Conservation (phyloP, 1,140 invertebrate genomes). For the Apis mellifera region DNA sequence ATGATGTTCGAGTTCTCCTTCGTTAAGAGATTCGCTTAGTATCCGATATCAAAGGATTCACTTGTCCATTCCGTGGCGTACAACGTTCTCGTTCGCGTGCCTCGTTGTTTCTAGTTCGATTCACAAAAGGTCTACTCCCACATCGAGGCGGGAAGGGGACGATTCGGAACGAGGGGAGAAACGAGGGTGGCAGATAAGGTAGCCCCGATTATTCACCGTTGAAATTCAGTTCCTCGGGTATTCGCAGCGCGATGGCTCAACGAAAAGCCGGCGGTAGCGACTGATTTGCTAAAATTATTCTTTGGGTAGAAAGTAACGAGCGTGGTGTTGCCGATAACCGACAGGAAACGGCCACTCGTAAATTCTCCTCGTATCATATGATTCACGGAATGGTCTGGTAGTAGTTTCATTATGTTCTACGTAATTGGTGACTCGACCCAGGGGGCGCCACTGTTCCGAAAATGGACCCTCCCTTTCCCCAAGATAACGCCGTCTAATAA, state of each 20-base stretch:
- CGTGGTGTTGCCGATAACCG: slow-evolving; percentile 45
- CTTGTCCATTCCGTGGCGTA: slow-evolving; percentile 38
- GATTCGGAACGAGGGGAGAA: slow-evolving; percentile 24
- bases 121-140: slow-evolving; percentile 38
- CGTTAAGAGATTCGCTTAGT: background rate
- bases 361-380: slow-evolving; percentile 47
- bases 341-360: slow-evolving; percentile 45
- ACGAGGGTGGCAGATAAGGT: slow-evolving; percentile 26
- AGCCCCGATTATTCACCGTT: slow-evolving; percentile 38
- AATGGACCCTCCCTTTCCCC: slow-evolving; percentile 31
- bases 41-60: background rate
- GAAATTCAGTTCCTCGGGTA: slow-evolving; percentile 41
- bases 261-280: slow-evolving; percentile 39
- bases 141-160: slow-evolving; percentile 7
- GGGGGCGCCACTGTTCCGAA: background rate
- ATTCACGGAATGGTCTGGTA: slow-evolving; percentile 46
- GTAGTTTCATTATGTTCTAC: slow-evolving; percentile 48
- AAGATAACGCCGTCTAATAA: slow-evolving; percentile 29
- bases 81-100: slow-evolving; percentile 46
- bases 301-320: slow-evolving; percentile 40
- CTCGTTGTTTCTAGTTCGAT: slow-evolving; percentile 44
- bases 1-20: background rate
- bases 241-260: slow-evolving; percentile 1
- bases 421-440: slow-evolving; percentile 33
- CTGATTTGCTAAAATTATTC: slow-evolving; percentile 50